phyloP scores from a whole-genome alignment of 2,888 invertebrate species.

The Panopea generosa region DNA sequence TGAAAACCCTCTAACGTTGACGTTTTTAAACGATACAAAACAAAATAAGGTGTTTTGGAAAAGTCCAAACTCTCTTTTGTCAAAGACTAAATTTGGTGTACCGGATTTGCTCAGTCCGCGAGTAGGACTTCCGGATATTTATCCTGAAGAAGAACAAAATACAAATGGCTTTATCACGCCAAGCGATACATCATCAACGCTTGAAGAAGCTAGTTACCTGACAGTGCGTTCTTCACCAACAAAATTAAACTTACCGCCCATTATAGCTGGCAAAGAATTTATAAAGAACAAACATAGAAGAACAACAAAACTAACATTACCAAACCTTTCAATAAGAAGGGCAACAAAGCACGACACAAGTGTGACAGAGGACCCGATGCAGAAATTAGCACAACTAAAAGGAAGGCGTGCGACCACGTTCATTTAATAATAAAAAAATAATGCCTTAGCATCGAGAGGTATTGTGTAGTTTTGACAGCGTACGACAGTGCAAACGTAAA shows the following conservation, averaged over 20 bases:
- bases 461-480: no score
- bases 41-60: constrained; percentile 4
- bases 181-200: no score
- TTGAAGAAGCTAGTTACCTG: not conserved
- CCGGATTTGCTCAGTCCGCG: not conserved
- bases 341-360: constrained; percentile 40
- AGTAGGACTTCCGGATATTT: not conserved
- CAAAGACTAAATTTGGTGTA: not conserved
- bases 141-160: not conserved
- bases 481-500: no score
- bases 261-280: constrained; percentile 40
- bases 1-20: constrained; percentile 39
- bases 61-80: constrained; percentile 1
- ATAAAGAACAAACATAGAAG: constrained; percentile 22
- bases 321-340: constrained; percentile 30
- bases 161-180: not conserved
- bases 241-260: constrained; percentile 30
- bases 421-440: no score
- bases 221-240: not conserved
- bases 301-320: constrained; percentile 21
- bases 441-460: no score
- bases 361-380: not conserved
- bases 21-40: constrained; percentile 19
- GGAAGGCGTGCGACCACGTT: constrained; percentile 47
- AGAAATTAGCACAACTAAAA: constrained; percentile 17